Conservation (phyloP, 2,888 invertebrate genomes). For the Trimorus sp. region DNA sequence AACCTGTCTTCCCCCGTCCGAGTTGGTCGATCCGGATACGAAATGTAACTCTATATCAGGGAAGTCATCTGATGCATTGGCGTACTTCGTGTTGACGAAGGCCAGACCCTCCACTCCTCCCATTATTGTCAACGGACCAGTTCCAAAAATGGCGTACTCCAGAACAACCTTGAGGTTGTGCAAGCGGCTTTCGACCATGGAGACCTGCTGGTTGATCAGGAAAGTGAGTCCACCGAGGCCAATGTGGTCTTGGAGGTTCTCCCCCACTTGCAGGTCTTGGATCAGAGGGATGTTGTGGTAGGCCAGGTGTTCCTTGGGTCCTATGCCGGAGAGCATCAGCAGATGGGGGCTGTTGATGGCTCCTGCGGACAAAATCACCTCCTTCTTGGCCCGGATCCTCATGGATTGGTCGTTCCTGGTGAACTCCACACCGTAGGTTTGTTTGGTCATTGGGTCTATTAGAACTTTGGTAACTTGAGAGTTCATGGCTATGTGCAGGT, state of each 20-base stretch:
- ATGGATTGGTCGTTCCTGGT: conserved; percentile 84
- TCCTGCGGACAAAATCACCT: conserved; percentile 93
- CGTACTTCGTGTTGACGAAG: conserved; percentile 94
- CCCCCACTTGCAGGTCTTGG: conserved; percentile 90
- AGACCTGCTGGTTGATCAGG: conserved; percentile 90
- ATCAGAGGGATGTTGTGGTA: conserved; percentile 89
- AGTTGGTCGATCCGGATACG: conserved; percentile 91
- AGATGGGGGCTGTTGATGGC: conserved; percentile 96
- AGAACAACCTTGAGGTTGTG: conserved; percentile 92
- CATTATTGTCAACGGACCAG: conserved; percentile 93
- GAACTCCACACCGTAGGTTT: conserved; percentile 91
- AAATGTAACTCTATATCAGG: conserved; percentile 96
- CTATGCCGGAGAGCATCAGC: conserved; percentile 94
- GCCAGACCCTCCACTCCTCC: conserved; percentile 93
- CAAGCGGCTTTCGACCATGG: conserved; percentile 90
- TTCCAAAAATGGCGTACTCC: conserved; percentile 91
- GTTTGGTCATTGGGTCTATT: conserved; percentile 87
- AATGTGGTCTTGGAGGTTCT: conserved; percentile 94
- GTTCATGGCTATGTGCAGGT: conserved; percentile 91
- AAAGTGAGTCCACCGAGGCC: conserved; percentile 93
- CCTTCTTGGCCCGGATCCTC: conserved; percentile 87
- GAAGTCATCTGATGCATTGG: conserved; percentile 93
- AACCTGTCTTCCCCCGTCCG: conserved; percentile 91
- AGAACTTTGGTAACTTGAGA: conserved; percentile 90
- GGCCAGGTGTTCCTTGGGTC: conserved; percentile 87